phyloP scores from a whole-genome alignment of 2,113 vertebrate genomes.

The Callopanchax toddi region DNA sequence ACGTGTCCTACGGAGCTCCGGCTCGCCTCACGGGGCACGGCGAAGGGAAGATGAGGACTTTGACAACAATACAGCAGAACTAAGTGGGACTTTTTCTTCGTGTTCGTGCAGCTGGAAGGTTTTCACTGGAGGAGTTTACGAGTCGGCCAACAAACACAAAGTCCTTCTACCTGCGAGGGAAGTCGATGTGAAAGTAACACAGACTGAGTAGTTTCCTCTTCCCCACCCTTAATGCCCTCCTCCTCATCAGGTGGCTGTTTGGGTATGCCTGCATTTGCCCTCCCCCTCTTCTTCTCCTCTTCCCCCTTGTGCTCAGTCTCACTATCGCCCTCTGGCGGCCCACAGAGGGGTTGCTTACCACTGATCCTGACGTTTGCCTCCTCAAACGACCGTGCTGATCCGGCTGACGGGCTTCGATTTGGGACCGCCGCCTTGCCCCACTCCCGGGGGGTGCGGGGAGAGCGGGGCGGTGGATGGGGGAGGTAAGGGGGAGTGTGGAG shows the following conservation, averaged over 20 bases:
- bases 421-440: constrained; percentile 79
- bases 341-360: constrained; percentile 34
- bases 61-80: constrained; percentile 14
- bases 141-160: not conserved
- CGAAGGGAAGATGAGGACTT: constrained; percentile 17
- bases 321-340: constrained; percentile 47
- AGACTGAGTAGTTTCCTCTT: constrained; percentile 76
- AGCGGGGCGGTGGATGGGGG: constrained; percentile 72
- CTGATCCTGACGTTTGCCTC: constrained; percentile 43
- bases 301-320: constrained; percentile 49
- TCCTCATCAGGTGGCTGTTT: constrained; percentile 54
- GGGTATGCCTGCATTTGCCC: constrained; percentile 54
- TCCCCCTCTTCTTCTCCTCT: constrained; percentile 38
- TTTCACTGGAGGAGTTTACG: not conserved
- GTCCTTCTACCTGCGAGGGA: constrained; percentile 71
- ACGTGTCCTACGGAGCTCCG: constrained; percentile 9
- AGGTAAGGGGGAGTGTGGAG: constrained; percentile 78
- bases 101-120: constrained; percentile 7
- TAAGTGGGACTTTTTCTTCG: constrained; percentile 3
- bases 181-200: constrained; percentile 83
- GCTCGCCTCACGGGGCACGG: constrained; percentile 7
- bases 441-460: constrained; percentile 79
- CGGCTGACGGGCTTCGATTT: constrained; percentile 89
- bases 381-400: constrained; percentile 93
- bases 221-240: constrained; percentile 56